phyloP scores from a whole-genome alignment of 2,888 invertebrate genomes.

The Tenthredo distinguenda region DNA sequence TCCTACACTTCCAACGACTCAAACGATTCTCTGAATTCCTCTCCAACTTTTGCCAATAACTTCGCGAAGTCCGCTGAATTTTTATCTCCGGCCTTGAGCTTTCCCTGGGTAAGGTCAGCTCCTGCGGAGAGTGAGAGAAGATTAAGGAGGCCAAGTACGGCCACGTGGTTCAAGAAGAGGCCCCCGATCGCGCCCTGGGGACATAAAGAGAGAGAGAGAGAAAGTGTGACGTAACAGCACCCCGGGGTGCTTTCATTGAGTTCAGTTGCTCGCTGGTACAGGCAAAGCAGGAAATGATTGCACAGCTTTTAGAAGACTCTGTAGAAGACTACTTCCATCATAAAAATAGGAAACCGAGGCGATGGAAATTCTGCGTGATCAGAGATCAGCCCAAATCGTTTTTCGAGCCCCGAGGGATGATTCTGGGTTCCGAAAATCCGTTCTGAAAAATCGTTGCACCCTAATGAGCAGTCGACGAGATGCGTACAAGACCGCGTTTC shows the following conservation, averaged over 20 bases:
- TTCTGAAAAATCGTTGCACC: not conserved
- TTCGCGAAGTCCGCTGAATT: not conserved
- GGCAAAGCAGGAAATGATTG: not conserved
- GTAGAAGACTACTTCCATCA: not conserved
- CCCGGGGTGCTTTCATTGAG: slow-evolving; percentile 42
- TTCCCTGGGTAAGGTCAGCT: slow-evolving; percentile 20
- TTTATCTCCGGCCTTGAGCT: slow-evolving; percentile 17
- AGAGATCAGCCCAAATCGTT: not conserved
- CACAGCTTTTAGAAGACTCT: not conserved
- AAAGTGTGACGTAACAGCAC: slow-evolving; percentile 30
- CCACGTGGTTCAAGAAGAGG: slow-evolving; percentile 36
- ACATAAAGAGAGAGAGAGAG: slow-evolving; percentile 36
- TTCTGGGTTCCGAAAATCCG: not conserved
- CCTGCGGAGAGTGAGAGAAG: slow-evolving; percentile 18
- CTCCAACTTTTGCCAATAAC: not conserved
- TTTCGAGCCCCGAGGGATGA: not conserved
- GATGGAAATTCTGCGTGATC: not conserved
- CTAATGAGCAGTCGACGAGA: not conserved
- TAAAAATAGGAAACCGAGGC: not conserved
- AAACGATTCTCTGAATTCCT: not conserved
- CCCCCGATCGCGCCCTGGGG: slow-evolving; percentile 16
- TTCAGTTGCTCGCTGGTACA: slow-evolving; percentile 29
- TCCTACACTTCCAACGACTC: not conserved
- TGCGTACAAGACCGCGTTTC: not conserved
- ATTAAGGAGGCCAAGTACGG: slow-evolving; percentile 49